phyloP scores from a whole-genome alignment of 2,797 vertebrate species.

The Cirrhinus molitorella region DNA sequence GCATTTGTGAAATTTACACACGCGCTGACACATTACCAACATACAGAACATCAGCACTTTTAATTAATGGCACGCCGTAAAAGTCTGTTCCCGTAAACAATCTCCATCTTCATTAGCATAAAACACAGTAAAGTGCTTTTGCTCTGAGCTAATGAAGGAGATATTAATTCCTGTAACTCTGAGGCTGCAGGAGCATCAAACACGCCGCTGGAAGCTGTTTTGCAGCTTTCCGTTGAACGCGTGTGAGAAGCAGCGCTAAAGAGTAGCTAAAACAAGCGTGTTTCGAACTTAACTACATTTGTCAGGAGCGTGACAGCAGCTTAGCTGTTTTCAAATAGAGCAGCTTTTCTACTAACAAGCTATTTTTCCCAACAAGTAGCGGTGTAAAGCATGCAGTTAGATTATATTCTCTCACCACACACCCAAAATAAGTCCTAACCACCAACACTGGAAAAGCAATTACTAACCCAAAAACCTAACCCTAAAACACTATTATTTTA shows the following conservation, averaged over 20 bases:
- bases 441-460: slow-evolving; percentile 3
- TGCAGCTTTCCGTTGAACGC: neutral
- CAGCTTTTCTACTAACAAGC: slow-evolving; percentile 20
- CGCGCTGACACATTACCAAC: slow-evolving; percentile 31
- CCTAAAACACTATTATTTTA: slow-evolving; percentile 5
- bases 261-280: slow-evolving; percentile 17
- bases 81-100: slow-evolving; percentile 49
- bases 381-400: neutral
- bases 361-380: neutral
- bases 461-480: neutral
- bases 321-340: slow-evolving; percentile 24
- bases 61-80: slow-evolving; percentile 46
- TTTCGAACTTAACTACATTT: slow-evolving; percentile 12
- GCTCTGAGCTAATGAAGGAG: slow-evolving; percentile 46
- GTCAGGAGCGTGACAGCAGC: slow-evolving; percentile 6
- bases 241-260: neutral
- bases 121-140: slow-evolving; percentile 47
- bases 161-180: slow-evolving; percentile 31
- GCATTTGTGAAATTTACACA: slow-evolving; percentile 35
- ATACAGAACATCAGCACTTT: slow-evolving; percentile 47
- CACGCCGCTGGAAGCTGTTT: slow-evolving; percentile 25
- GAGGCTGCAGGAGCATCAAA: slow-evolving; percentile 9
- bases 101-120: slow-evolving; percentile 47
- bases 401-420: neutral
- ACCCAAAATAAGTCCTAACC: neutral